These are phyloP conservation scores for Cheilosia grossa DNA, from an alignment of 2,888 invertebrate genomes.

Conservation along the genomic window DNA sequence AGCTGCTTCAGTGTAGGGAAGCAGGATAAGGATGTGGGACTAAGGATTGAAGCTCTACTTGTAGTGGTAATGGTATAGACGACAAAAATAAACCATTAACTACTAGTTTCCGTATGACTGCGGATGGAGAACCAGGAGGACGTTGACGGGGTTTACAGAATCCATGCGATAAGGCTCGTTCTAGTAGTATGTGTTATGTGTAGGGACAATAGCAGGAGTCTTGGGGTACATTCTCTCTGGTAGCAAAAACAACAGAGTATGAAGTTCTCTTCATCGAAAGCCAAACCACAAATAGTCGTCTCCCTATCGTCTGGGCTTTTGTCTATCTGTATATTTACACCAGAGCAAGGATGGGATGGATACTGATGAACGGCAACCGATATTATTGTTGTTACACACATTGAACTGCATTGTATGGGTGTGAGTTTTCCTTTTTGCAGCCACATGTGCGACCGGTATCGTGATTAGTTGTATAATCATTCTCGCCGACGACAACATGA, in stretches of 20 bases:
- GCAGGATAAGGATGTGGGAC: background rate
- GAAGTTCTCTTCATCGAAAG: conserved; percentile 17
- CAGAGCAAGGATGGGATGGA: conserved; percentile 5
- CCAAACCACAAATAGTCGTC: conserved; percentile 49
- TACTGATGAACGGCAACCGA: conserved; percentile 57
- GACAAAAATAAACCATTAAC: conserved; percentile 70
- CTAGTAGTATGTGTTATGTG: conserved; percentile 9
- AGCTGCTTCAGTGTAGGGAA: conserved; percentile 20
- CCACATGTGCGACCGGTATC: conserved; percentile 28
- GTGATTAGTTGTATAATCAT: conserved; percentile 62
- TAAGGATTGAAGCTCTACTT: background rate
- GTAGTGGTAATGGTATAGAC: conserved; percentile 38
- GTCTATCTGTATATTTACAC: conserved; percentile 48
- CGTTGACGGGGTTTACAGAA: conserved; percentile 18
- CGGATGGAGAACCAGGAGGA: conserved; percentile 33
- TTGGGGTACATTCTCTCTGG: background rate
- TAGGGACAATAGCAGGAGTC: background rate
- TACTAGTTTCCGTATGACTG: conserved; percentile 66
- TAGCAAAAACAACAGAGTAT: conserved; percentile 10
- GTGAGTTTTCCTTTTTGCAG: background rate
- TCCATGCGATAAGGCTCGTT: conserved; percentile 61
- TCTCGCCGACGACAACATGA: conserved; percentile 39
- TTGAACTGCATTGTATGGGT: background rate
- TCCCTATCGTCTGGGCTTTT: conserved; percentile 70
- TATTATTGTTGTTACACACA: conserved; percentile 42